phyloP scores from a whole-genome alignment of 2,113 vertebrate genomes.

The human (Homo sapiens) region GRCh38 chr1:9540501-9541000 shows the following conservation, averaged over 20 bases:
- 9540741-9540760: neutral
- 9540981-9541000: too few species aligned
- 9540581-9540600: neutral
- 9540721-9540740: neutral
- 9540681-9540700: neutral
- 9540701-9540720: neutral
- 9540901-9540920: neutral
- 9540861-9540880: neutral
- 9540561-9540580: neutral
- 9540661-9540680: neutral
- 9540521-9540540: fast-evolving
- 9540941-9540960: neutral
- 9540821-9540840: neutral
- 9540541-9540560: neutral
- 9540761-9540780: neutral
- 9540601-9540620: neutral
- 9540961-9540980: neutral
- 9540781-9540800: neutral
- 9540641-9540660: neutral
- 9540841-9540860: neutral
- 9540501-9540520: neutral
- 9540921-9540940: neutral
- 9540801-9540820: neutral
- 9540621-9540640: neutral
- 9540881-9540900: neutral